These are phyloP conservation scores for Drosophila nigrodunni DNA, from an alignment of 1,140 invertebrate species.

Conservation along the genomic window DNA sequence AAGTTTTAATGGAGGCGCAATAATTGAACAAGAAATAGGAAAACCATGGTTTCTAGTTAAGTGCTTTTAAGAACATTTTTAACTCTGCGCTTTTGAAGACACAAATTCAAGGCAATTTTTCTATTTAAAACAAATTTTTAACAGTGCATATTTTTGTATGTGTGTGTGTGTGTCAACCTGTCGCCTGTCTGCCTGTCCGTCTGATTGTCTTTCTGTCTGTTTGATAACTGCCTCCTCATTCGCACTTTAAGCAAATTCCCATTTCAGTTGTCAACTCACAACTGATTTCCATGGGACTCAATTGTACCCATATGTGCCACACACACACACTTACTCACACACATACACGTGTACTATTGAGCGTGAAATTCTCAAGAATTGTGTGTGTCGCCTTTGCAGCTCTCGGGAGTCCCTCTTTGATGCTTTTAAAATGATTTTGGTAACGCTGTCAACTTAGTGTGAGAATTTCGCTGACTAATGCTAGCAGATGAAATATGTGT, in stretches of 20 bases:
- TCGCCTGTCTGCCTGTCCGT: conserved; percentile 23
- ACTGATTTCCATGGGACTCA: conserved; percentile 55
- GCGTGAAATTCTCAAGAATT: conserved; percentile 57
- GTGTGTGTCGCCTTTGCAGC: conserved; percentile 13
- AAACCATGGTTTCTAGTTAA: no score
- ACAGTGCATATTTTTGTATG: neutral
- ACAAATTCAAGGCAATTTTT: no score
- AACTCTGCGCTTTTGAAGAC: no score
- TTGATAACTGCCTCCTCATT: conserved; percentile 47
- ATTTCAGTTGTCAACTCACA: conserved; percentile 43
- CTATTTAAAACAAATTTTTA: no score
- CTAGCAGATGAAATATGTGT: conserved; percentile 38
- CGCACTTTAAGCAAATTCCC: conserved; percentile 53
- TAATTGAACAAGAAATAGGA: no score
- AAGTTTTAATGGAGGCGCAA: no score
- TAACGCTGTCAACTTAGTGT: conserved; percentile 56
- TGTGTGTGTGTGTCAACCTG: conserved; percentile 9
- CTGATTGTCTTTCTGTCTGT: conserved; percentile 22
- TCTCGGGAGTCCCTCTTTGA: neutral
- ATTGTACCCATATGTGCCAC: conserved; percentile 49
- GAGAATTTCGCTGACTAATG: conserved; percentile 50
- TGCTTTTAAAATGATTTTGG: conserved; percentile 40
- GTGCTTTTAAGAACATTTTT: no score
- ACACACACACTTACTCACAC: conserved; percentile 30
- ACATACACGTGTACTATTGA: conserved; percentile 22